Evolutionary conservation across 2,113 vertebrate species (phyloP), one percentile per base, ranked within the genome.

Genomic region (Promerops cafer): DNA sequence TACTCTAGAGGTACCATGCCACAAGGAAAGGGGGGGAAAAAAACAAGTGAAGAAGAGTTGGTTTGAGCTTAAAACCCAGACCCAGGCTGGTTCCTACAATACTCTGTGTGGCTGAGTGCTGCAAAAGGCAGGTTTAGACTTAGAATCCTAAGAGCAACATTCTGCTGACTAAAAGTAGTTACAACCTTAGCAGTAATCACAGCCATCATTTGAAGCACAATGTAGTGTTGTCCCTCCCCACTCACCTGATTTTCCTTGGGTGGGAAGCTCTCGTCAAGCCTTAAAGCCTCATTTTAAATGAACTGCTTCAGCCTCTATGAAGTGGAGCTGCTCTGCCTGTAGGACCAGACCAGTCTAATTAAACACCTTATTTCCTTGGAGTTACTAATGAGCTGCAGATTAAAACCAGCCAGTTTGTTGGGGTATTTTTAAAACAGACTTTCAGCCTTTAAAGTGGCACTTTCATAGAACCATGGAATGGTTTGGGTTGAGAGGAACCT

Each of bases 181-280:
- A 20, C 3, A n/a, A 42, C n/a, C 5, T 19, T 26, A 47, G 59
- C 1, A 1, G 39, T 13, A 0, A 5, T 22, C 39, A 6, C 0
- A 0, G 27, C 7, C 7, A 19, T 3, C 5, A 2, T n/a, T 75
- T 42, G 77, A 61, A 64, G 81, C 77, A 74, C 20, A 87, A 31
- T 6, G 39, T 5, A 42, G 9, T 50, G 49, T 0, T 12, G 27
- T 31, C 45, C 8, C 18, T 45, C 31, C 22, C 27, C 44, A 3
- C 20, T 39, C 24, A 11, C 24, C 15, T 3, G 17, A 7, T 49
- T 74, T 44, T 18, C 24, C 27, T 23, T 8, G 49, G 15, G 28
- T 74, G 35, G 65, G 39, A 79, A 79, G 44, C 14, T 63, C 50
- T 27, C 30, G 27, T 19, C 10, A 9, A 28, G 33, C 7, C 7